These are phyloP conservation scores for Phodopus roborovskii DNA, from an alignment of 2,113 vertebrate genomes.

Conservation along the genomic window DNA sequence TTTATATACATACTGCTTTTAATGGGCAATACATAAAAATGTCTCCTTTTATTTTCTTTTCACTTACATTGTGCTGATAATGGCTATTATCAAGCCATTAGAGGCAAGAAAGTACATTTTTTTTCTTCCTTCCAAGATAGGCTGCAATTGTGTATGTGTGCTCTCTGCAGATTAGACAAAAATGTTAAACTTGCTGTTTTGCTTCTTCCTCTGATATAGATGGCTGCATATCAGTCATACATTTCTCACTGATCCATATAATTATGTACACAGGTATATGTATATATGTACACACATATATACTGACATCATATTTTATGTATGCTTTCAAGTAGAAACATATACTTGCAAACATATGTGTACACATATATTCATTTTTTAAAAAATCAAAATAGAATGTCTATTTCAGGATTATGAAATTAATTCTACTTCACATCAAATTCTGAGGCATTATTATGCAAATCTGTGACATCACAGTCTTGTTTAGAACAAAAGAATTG, in stretches of 20 bases:
- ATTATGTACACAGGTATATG: background rate
- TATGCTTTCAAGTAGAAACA: background rate
- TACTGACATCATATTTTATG: background rate
- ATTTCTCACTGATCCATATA: constrained; percentile 47
- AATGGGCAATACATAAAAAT: constrained; percentile 79
- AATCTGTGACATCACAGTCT: background rate
- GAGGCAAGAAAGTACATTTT: constrained; percentile 72
- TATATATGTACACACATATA: background rate
- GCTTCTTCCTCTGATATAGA: constrained; percentile 62
- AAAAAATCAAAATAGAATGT: constrained; percentile 61
- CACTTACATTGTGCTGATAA: constrained; percentile 80
- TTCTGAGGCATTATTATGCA: constrained; percentile 48
- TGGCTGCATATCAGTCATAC: constrained; percentile 45
- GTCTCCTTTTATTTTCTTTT: constrained; percentile 80
- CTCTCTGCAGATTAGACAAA: constrained; percentile 56
- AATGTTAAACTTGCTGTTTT: constrained; percentile 53
- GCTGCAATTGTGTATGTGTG: constrained; percentile 64
- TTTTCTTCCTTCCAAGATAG: constrained; percentile 53
- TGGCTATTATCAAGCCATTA: constrained; percentile 75
- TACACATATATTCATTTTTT: background rate
- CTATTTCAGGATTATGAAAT: constrained; percentile 26
- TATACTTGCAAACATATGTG: background rate
- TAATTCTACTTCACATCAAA: constrained; percentile 11
- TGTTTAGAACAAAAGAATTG: constrained; percentile 41
- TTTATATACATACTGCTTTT: constrained; percentile 70